Percentiles rank a stretch among this genome's conserved stretches.
phyloP scores from a whole-genome alignment of 1,140 invertebrate species.

The Eurytemora carolleeae region DNA sequence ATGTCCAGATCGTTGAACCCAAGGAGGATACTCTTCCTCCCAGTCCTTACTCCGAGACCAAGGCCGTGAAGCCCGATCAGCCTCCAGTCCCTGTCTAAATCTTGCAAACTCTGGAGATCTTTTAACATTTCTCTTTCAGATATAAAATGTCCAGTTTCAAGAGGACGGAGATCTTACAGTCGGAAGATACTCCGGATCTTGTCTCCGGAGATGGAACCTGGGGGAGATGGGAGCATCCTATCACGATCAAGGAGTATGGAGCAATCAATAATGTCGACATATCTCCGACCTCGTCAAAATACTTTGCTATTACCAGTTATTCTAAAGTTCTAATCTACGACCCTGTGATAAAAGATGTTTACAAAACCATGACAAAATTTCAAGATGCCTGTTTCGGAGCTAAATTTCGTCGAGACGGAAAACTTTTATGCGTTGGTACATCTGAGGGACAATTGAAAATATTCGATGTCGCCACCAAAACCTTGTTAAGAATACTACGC shows the following conservation, averaged over 20 bases:
- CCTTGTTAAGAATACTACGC: slow-evolving; percentile 26
- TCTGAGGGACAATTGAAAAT: slow-evolving; percentile 30
- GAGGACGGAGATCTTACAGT: too few species aligned
- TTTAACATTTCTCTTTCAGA: too few species aligned
- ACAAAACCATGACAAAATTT: slow-evolving; percentile 25
- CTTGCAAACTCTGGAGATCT: too few species aligned
- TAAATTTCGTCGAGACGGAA: slow-evolving; percentile 28
- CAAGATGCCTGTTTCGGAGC: slow-evolving; percentile 26
- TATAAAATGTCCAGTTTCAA: too few species aligned
- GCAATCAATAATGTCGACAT: neutral
- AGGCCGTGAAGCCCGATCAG: slow-evolving; percentile 20
- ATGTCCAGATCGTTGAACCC: slow-evolving; percentile 82
- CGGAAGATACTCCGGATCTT: too few species aligned
- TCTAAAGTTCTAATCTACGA: slow-evolving; percentile 29
- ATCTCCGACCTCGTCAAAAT: neutral
- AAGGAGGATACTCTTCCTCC: slow-evolving; percentile 41
- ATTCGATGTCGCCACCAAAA: slow-evolving; percentile 27
- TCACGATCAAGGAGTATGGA: neutral
- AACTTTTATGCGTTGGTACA: slow-evolving; percentile 28
- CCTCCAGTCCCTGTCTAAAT: slow-evolving; percentile 15
- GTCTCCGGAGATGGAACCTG: neutral
- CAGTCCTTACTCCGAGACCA: slow-evolving; percentile 22
- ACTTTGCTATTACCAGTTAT: slow-evolving; percentile 11
- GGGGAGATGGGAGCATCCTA: neutral
- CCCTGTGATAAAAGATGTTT: slow-evolving; percentile 22